Evolutionary conservation across 1,140 invertebrate genomes (phyloP).

Genomic region (Zaprionus ornatus): DNA sequence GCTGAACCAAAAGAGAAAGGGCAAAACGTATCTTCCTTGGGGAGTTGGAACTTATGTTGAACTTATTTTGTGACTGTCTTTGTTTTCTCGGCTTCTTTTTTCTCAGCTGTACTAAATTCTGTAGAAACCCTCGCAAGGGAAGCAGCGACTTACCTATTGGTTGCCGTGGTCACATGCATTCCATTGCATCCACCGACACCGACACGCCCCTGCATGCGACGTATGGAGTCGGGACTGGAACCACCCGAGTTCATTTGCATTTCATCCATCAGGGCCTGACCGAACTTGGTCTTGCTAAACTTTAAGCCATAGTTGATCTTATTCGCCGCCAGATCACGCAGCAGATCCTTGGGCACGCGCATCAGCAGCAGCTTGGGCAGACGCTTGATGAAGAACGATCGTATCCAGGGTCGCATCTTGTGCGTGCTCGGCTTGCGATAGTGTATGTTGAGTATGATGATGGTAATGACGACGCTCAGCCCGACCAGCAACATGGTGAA

Average conservation of each 20-base stretch:
- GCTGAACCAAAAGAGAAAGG: background rate
- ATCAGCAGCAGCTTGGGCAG: slow-evolving; percentile 93
- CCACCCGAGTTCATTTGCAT: slow-evolving; percentile 88
- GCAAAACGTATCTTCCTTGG: background rate
- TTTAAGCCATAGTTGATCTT: slow-evolving; percentile 88
- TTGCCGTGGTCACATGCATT: slow-evolving; percentile 89
- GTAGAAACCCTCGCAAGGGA: background rate
- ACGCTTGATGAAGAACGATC: slow-evolving; percentile 93
- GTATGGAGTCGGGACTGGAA: slow-evolving; percentile 90
- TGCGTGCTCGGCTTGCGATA: slow-evolving; percentile 99
- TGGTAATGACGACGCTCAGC: slow-evolving; percentile 98
- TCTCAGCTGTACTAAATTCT: background rate
- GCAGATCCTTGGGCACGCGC: slow-evolving; percentile 92
- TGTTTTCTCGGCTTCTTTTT: background rate
- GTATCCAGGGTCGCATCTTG: slow-evolving; percentile 96
- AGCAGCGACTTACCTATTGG: slow-evolving; percentile 85
- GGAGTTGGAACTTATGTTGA: background rate
- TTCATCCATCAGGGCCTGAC: slow-evolving; percentile 87
- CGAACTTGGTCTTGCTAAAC: slow-evolving; percentile 87
- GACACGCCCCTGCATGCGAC: slow-evolving; percentile 86
- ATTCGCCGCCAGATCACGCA: slow-evolving; percentile 91
- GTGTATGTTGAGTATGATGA: slow-evolving; percentile 99
- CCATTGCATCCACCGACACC: slow-evolving; percentile 92
- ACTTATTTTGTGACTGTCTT: background rate
- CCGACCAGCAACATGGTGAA: slow-evolving; percentile 99